Conservation (phyloP, 1,140 invertebrate species). For the Plodia interpunctella region DNA sequence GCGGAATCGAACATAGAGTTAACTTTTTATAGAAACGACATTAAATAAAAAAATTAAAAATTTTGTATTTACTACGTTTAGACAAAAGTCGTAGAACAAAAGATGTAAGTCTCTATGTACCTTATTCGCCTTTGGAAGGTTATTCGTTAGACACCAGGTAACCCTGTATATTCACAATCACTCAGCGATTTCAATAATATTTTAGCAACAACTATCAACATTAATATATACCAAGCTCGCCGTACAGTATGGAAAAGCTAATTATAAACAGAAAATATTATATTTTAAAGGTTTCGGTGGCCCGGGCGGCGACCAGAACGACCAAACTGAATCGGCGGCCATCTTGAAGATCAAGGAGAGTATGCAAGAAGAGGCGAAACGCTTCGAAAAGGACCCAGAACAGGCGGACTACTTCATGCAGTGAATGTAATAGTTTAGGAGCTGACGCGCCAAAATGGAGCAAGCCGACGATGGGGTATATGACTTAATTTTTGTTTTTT, state of each 20-base stretch:
- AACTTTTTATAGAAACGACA: too few species aligned
- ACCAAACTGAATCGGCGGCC: conserved; percentile 98
- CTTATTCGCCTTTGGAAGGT: too few species aligned
- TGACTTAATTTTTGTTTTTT: background rate
- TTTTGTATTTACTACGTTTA: too few species aligned
- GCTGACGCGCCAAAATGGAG: conserved; percentile 27
- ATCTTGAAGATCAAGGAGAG: conserved; percentile 99
- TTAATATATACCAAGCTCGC: background rate
- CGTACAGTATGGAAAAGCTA: background rate
- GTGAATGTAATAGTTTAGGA: conserved; percentile 62
- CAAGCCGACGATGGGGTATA: background rate
- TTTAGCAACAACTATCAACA: background rate
- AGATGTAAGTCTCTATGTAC: too few species aligned
- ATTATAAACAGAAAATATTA: conserved; percentile 5
- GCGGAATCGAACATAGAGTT: too few species aligned
- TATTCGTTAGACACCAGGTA: too few species aligned
- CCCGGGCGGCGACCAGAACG: conserved; percentile 81
- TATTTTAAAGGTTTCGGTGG: conserved; percentile 67
- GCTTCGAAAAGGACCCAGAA: conserved; percentile 99
- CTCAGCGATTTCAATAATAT: too few species aligned
- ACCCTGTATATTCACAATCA: too few species aligned
- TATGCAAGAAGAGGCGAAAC: conserved; percentile 99
- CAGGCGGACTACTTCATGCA: conserved; percentile 98
- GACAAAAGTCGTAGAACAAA: too few species aligned
- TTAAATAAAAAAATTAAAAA: too few species aligned